Evolutionary conservation across 1,140 invertebrate species (phyloP).

Genomic region (Sycophaga agraensis): DNA sequence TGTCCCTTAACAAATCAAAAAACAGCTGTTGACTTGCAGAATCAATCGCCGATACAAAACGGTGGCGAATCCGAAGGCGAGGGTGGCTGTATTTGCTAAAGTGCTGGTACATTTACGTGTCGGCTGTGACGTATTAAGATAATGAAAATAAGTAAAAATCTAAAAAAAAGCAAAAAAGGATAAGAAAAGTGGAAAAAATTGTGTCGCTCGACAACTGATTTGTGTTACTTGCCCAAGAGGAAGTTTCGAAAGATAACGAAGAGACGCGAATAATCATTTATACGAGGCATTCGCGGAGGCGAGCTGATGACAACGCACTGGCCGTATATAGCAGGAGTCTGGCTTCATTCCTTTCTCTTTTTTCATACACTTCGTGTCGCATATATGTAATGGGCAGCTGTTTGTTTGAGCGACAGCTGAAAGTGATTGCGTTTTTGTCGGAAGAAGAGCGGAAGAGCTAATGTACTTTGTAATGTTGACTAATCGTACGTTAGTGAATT

Average conservation of each 20-base stretch:
- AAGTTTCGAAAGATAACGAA: too few species aligned
- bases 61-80: conserved; percentile 74
- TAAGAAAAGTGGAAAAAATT: not conserved
- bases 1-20: conserved; percentile 55
- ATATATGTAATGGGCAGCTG: too few species aligned
- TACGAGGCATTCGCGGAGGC: not conserved
- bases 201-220: too few species aligned
- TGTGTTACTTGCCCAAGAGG: too few species aligned
- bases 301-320: not conserved
- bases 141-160: not conserved
- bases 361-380: too few species aligned
- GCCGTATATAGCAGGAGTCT: not conserved
- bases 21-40: conserved; percentile 76
- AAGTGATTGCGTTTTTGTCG: too few species aligned
- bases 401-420: too few species aligned
- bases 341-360: not conserved
- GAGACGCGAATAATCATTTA: not conserved
- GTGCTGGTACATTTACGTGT: conserved; percentile 28
- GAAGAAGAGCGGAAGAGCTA: too few species aligned
- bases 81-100: conserved; percentile 77
- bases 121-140: conserved; percentile 16
- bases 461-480: too few species aligned
- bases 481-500: too few species aligned
- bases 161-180: too few species aligned
- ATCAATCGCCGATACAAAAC: conserved; percentile 70